Percentiles rank a stretch among this genome's conserved stretches.
Evolutionary conservation across 2,888 invertebrate species (phyloP).

Genomic region (Ochropleura leucogaster): DNA sequence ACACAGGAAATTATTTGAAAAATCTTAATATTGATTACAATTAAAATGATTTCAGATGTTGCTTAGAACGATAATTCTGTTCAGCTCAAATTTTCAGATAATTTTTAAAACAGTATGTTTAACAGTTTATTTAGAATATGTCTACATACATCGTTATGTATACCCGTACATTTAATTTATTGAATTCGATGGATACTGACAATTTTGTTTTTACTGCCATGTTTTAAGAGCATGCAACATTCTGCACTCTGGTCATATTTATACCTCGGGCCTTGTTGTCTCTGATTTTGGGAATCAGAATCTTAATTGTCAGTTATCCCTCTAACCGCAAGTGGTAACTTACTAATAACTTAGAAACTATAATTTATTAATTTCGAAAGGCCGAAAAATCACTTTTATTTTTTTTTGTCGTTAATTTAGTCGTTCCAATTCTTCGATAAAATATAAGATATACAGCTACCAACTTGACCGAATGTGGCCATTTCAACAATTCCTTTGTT

Average conservation of each 20-base stretch:
- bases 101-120: slow-evolving; percentile 35
- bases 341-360: slow-evolving; percentile 52
- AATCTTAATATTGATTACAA: slow-evolving; percentile 20
- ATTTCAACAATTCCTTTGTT: slow-evolving; percentile 43
- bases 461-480: slow-evolving; percentile 38
- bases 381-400: slow-evolving; percentile 73
- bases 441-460: slow-evolving; percentile 54
- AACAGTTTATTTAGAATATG: slow-evolving; percentile 60
- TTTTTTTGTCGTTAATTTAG: slow-evolving; percentile 66
- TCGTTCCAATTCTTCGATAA: slow-evolving; percentile 73
- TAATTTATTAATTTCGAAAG: slow-evolving; percentile 69
- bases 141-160: slow-evolving; percentile 54
- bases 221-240: background rate
- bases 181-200: slow-evolving; percentile 35
- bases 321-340: slow-evolving; percentile 32
- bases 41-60: slow-evolving; percentile 29
- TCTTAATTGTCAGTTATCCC: slow-evolving; percentile 34
- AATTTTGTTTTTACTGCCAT: slow-evolving; percentile 17
- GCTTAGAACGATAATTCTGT: slow-evolving; percentile 33
- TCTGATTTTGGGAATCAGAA: slow-evolving; percentile 8
- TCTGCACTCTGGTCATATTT: slow-evolving; percentile 1
- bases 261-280: background rate
- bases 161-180: slow-evolving; percentile 60
- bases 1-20: slow-evolving; percentile 25
- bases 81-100: slow-evolving; percentile 45